Evolutionary conservation across 2,113 vertebrate species (phyloP).

Genomic region (Pollachius pollachius): DNA sequence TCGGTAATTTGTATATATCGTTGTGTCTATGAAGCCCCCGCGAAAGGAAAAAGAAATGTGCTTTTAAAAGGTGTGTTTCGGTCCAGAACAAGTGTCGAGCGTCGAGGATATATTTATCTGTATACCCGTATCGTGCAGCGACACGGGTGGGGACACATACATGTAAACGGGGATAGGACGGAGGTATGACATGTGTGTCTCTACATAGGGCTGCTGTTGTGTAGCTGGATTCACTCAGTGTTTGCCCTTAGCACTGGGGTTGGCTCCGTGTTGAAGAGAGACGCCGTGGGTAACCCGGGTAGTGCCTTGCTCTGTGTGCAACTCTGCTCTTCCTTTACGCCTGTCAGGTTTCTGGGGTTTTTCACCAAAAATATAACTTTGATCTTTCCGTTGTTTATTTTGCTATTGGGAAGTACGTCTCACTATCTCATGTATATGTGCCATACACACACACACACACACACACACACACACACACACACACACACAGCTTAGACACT

Average conservation of each 20-base stretch:
- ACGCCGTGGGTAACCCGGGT: conserved; percentile 48
- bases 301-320: conserved; percentile 36
- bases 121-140: neutral
- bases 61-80: neutral
- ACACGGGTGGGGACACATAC: too few species aligned
- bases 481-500: too few species aligned
- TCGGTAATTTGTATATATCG: neutral
- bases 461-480: too few species aligned
- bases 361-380: conserved; percentile 26
- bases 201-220: conserved; percentile 35
- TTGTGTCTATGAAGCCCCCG: neutral
- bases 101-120: neutral
- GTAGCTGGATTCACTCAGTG: conserved; percentile 29
- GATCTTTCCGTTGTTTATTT: conserved; percentile 4
- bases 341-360: conserved; percentile 27
- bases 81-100: neutral
- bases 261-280: conserved; percentile 50
- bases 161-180: neutral
- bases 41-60: neutral
- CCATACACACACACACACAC: too few species aligned
- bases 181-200: conserved; percentile 12
- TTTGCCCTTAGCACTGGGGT: neutral
- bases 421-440: too few species aligned
- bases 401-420: neutral
- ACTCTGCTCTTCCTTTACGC: conserved; percentile 33